Evolutionary conservation across 2,888 invertebrate species (phyloP), one percentile per base, ranked within the genome.

Genomic region (Bimastos eiseni): DNA sequence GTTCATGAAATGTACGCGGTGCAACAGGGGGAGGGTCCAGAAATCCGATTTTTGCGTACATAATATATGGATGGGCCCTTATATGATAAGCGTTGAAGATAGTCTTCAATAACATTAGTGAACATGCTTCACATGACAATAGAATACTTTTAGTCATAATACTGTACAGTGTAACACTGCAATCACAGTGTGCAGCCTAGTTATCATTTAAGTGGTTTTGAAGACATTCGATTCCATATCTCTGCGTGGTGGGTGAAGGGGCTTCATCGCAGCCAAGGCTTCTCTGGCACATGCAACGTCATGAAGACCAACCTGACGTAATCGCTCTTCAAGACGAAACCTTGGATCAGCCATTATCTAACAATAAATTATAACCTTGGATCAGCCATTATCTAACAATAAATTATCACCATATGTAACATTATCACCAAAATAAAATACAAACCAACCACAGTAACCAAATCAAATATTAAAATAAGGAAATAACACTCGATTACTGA

Each of bases 331-430:
- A 89, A 95, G 92, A 55, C 93, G 92, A n/a, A 95, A 91, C 44
- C 95, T 91, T 15, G 94, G 94, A 91, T 95, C 95, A 21, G 94
- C 92, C 6, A 93, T 94, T 5, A 95, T 93, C 94, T 95, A 92
- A 33, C 92, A 89, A 38, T n/a, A 1, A 55, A 6, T 3, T 30
- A n/a, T n/a, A 95, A 91, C 44, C 95, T 91, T 15, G 94, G 94
- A 91, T 95, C 95, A 21, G 94, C 92, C 6, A 93, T 94, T 5
- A 13, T 55, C 30, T 4, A 55, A 11, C 49, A 70, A 70, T n/a
- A n/a, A 41, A 41, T 41, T 70, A 70, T n/a, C n/a, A n/a, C n/a
- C n/a, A n/a, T n/a, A n/a, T n/a, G n/a, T n/a, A n/a, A n/a, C n/a
- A n/a, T n/a, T n/a, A n/a, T n/a, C n/a, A n/a, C n/a, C n/a, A n/a